Percentiles rank a stretch among this genome's conserved stretches.
These are phyloP conservation scores for Miichthys miiuy DNA, from an alignment of 2,797 vertebrate species.

Conservation along the genomic window DNA sequence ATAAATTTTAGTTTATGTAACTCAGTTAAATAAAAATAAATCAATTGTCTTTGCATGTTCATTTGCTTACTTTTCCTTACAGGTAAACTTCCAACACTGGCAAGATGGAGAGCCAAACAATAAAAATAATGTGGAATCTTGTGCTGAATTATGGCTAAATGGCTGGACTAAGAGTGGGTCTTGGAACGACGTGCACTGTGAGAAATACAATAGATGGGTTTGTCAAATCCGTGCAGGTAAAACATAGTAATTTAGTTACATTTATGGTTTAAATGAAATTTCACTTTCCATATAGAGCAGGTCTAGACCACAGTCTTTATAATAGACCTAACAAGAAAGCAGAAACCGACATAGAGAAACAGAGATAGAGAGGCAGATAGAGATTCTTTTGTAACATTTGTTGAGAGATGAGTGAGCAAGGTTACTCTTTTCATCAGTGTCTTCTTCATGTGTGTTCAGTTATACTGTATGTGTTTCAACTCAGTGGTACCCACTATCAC, in stretches of 20 bases:
- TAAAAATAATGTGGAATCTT: slow-evolving; percentile 87
- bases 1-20: not conserved
- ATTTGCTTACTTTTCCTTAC: slow-evolving; percentile 10
- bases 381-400: not conserved
- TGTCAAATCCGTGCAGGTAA: slow-evolving; percentile 91
- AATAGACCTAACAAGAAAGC: too few species aligned
- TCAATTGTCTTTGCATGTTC: not conserved
- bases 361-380: too few species aligned
- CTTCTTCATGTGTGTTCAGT: not conserved
- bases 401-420: not conserved
- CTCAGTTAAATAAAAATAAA: not conserved
- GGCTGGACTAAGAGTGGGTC: not conserved
- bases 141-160: slow-evolving; percentile 76
- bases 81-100: slow-evolving; percentile 91
- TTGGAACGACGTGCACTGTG: slow-evolving; percentile 92
- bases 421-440: not conserved
- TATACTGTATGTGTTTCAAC: not conserved
- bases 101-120: slow-evolving; percentile 90
- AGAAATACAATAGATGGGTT: slow-evolving; percentile 83
- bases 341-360: too few species aligned
- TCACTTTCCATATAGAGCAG: too few species aligned
- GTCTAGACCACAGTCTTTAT: too few species aligned
- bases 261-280: not conserved
- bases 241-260: not conserved
- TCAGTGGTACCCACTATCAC: not conserved